These are phyloP conservation scores for Gymnoscelis rufifasciata DNA, from an alignment of 2,888 invertebrate species.

Conservation along the genomic window DNA sequence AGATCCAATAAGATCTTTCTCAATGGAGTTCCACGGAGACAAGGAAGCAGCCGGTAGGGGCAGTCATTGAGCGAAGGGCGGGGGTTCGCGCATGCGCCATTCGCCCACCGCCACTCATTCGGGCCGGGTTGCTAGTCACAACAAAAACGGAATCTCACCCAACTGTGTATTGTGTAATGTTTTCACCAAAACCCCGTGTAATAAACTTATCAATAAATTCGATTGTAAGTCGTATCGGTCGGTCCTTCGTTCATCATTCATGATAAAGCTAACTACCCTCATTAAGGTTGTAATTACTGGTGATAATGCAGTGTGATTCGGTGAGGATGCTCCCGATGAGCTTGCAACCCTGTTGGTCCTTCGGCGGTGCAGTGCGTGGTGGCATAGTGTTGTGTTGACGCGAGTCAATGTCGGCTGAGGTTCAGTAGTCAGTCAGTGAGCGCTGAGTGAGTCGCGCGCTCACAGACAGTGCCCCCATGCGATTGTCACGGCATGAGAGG, in stretches of 20 bases:
- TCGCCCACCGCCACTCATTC: conserved; percentile 7
- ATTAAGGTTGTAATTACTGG: background rate
- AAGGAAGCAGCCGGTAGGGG: conserved; percentile 7
- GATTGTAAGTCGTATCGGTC: too few species aligned
- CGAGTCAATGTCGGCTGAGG: conserved; percentile 48
- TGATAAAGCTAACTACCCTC: background rate
- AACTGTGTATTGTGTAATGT: conserved; percentile 13
- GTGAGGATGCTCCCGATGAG: conserved; percentile 12
- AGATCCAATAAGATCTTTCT: too few species aligned
- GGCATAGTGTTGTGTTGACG: conserved; percentile 48
- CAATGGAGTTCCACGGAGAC: too few species aligned
- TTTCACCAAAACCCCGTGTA: background rate
- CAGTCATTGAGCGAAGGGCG: conserved; percentile 68
- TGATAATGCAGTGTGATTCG: background rate
- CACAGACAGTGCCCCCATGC: conserved; percentile 35
- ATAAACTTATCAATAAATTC: too few species aligned
- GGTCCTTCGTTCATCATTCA: background rate
- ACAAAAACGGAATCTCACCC: conserved; percentile 20
- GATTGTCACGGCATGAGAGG: conserved; percentile 43
- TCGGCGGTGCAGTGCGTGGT: conserved; percentile 36
- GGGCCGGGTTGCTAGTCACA: conserved; percentile 40
- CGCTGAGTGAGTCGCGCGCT: conserved; percentile 41
- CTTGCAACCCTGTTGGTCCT: conserved; percentile 28
- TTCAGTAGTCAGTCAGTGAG: conserved; percentile 47
- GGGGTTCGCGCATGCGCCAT: conserved; percentile 59